Evolutionary conservation across 2,888 invertebrate genomes (phyloP).

Genomic region (Heterodera filipjevi): DNA sequence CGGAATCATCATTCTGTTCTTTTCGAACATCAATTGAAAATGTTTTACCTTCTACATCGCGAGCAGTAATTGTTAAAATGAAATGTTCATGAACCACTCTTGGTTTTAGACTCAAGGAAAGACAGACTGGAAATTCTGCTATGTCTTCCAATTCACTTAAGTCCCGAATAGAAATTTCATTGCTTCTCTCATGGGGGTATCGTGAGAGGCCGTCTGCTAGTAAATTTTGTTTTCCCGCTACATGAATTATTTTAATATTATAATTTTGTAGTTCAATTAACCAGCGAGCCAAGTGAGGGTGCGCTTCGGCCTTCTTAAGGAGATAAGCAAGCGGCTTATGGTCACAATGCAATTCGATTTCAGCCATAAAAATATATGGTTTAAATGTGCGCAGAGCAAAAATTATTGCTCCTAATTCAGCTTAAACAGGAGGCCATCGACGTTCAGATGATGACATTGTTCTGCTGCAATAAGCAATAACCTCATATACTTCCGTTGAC

Average conservation of each 20-base stretch:
- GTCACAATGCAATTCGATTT: constrained; percentile 13
- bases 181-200: not conserved
- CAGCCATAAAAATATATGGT: not conserved
- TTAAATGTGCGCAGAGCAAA: constrained; percentile 4
- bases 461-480: constrained; percentile 28
- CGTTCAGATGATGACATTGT: not conserved
- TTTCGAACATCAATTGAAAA: constrained; percentile 1
- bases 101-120: not conserved
- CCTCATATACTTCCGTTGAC: constrained; percentile 21
- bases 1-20: constrained; percentile 20
- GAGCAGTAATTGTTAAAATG: not conserved
- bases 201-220: constrained; percentile 29
- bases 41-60: not conserved
- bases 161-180: not conserved
- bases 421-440: not conserved
- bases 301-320: constrained; percentile 24
- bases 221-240: constrained; percentile 15
- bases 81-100: constrained; percentile 4
- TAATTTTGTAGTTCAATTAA: constrained; percentile 20
- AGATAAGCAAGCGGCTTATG: constrained; percentile 3
- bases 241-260: constrained; percentile 25
- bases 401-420: constrained; percentile 25
- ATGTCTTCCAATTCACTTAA: constrained; percentile 21
- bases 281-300: constrained; percentile 27
- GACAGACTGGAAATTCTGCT: constrained; percentile 10